Evolutionary conservation across 2,797 vertebrate genomes (phyloP).

Genomic region (Hapalemur alaotrensis): DNA sequence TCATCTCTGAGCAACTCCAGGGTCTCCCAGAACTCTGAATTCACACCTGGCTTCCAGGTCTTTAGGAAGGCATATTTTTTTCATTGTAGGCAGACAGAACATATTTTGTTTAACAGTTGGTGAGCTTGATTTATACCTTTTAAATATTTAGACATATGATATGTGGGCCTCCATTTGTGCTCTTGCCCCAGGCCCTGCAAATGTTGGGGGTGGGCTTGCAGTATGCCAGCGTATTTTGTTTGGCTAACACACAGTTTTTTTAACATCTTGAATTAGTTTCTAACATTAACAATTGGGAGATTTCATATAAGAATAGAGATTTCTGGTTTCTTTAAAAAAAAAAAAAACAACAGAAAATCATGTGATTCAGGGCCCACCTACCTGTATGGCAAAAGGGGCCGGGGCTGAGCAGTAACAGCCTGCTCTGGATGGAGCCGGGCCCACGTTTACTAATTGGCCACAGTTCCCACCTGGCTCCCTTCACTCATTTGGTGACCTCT

Average conservation of each 20-base stretch:
- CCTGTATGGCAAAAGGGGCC: neutral
- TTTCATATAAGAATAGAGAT: slow-evolving; percentile 31
- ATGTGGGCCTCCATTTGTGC: neutral
- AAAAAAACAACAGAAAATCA: neutral
- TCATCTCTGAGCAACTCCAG: neutral
- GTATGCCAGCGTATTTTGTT: neutral
- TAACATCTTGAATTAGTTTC: slow-evolving; percentile 41
- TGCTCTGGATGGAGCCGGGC: neutral
- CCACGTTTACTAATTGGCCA: neutral
- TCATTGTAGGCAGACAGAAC: neutral
- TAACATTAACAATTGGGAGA: neutral
- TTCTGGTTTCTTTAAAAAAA: slow-evolving; percentile 5
- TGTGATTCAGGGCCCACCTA: neutral
- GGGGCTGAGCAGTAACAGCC: neutral
- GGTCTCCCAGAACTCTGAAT: neutral
- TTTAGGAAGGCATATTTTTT: neutral
- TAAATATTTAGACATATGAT: slow-evolving; percentile 42
- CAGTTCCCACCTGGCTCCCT: slow-evolving; percentile 59
- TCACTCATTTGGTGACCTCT: slow-evolving; percentile 52
- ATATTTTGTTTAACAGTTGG: slow-evolving; percentile 16
- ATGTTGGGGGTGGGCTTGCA: neutral
- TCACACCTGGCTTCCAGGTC: slow-evolving; percentile 31
- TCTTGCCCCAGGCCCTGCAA: neutral
- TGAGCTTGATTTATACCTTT: slow-evolving; percentile 42
- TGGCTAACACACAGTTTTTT: neutral